Conservation (phyloP, 2,888 invertebrate genomes). For the Trichacis sp. region DNA sequence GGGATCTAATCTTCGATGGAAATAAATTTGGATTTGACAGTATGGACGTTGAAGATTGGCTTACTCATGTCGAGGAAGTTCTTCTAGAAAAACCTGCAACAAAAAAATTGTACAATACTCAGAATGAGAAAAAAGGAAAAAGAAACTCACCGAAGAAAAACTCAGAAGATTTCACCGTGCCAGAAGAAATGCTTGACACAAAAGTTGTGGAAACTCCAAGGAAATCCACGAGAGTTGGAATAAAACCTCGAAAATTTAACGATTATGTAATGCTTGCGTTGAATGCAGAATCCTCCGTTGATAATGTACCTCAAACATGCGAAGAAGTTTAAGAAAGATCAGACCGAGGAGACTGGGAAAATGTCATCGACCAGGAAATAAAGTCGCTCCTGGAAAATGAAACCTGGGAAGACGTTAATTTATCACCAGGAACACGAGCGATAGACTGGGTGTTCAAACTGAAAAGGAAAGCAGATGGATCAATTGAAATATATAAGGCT, state of each 20-base stretch:
- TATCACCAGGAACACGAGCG: constrained; percentile 5
- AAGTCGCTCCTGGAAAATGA: constrained; percentile 1
- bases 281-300: constrained; percentile 27
- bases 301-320: constrained; percentile 22
- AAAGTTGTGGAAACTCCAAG: constrained; percentile 6
- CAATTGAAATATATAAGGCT: constrained; percentile 13
- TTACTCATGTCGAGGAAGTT: too few relatives aligned
- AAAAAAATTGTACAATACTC: too few relatives aligned
- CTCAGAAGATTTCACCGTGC: too few relatives aligned
- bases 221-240: constrained; percentile 9
- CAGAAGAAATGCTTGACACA: too few relatives aligned
- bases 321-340: constrained; percentile 12
- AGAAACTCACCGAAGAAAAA: too few relatives aligned
- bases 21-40: constrained; percentile 13
- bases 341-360: constrained; percentile 28
- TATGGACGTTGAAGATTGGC: constrained; percentile 7
- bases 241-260: constrained; percentile 7
- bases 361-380: constrained; percentile 41
- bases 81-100: too few relatives aligned
- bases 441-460: constrained; percentile 40
- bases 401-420: neutral
- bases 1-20: constrained; percentile 49
- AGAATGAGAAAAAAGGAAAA: too few relatives aligned
- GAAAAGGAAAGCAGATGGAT: constrained; percentile 16
- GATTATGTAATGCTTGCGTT: too few relatives aligned